Base-by-base conservation (phyloP, 2,888 invertebrate species). In the Tigriopus californicus region DNA sequence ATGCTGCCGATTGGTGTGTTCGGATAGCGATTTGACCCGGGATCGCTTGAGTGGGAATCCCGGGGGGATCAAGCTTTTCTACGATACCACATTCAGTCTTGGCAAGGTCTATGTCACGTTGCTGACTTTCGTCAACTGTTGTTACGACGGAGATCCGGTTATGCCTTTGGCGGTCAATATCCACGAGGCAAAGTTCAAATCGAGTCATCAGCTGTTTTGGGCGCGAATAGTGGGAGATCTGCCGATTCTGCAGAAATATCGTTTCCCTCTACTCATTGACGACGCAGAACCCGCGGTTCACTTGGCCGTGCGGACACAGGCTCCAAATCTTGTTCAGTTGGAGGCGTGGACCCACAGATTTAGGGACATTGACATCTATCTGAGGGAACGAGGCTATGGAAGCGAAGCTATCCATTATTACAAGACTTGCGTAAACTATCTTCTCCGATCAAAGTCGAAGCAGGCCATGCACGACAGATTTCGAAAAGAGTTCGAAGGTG, bases 261-360 rank as follows among this genome's bases (percentile, higher is more conserved):
- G 59, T 8, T 58, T 59, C 22, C 59, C 59, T 5, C 10, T 59
- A 15, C 18, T 59, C 6, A 59, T 59, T 13, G 51, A 59, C 22
- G 59, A 59, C 20, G 48, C 59, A 12, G 59, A 59, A 41, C 59
- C 59, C 1, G 48, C 59, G 5, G 59, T 59, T 8, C 59, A 59
- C 20, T 25, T 59, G 41, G 59, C 59, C 13, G 59, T 59, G 1
- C 15, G 51, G 52, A 41, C 49, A 12, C 59, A 59, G 48, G 59
- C 59, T 15, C 59, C 59, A 18, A 59, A 59, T 41, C 41, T 59
- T 33, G 52, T 59, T n/a, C 59, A 59, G 22, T 41, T 59, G 20
- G 59, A 59, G 33, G 59, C 52, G 11, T 59, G 59, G 59, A 22
- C 51, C n/a, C 59, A 59, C 44, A 52, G 59, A 22, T 59, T 59